phyloP scores from a whole-genome alignment of 2,113 vertebrate species.

The Riparia riparia region DNA sequence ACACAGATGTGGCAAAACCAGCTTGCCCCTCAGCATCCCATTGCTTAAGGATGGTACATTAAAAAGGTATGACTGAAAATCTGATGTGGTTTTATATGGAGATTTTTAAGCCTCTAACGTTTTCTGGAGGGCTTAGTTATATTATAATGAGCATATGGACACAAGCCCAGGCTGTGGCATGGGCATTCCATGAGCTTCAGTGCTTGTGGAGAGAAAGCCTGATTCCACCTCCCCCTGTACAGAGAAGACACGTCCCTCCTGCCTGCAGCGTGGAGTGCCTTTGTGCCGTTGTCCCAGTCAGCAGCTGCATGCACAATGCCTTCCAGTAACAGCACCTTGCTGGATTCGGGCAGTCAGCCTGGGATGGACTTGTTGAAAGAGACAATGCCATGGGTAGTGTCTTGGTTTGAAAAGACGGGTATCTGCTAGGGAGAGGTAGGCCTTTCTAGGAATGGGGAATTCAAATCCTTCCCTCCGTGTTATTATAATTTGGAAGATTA shows the following conservation, averaged over 20 bases:
- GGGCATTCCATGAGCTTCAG: neutral
- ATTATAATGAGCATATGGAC: neutral
- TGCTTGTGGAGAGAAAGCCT: neutral
- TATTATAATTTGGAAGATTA: no score
- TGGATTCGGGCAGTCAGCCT: neutral
- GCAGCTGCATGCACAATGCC: neutral
- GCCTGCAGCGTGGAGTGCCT: accelerated
- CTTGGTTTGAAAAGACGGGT: no score
- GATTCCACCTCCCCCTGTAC: neutral
- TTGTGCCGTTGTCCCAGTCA: neutral
- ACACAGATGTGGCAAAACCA: neutral
- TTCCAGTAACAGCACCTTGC: neutral
- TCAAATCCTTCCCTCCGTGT: no score
- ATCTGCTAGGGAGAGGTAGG: no score
- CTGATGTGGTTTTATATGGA: neutral
- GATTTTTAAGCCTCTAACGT: neutral
- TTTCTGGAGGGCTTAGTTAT: neutral
- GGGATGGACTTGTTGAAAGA: neutral
- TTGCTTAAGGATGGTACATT: neutral
- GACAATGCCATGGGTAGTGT: accelerated
- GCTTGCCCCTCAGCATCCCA: neutral
- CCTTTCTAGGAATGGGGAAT: no score
- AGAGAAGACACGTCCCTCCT: neutral
- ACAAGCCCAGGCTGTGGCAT: neutral
- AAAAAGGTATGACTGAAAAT: neutral